Evolutionary conservation across 2,113 vertebrate genomes (phyloP), one percentile per base, ranked within the genome.

Genomic region (Scytalopus superciliaris): DNA sequence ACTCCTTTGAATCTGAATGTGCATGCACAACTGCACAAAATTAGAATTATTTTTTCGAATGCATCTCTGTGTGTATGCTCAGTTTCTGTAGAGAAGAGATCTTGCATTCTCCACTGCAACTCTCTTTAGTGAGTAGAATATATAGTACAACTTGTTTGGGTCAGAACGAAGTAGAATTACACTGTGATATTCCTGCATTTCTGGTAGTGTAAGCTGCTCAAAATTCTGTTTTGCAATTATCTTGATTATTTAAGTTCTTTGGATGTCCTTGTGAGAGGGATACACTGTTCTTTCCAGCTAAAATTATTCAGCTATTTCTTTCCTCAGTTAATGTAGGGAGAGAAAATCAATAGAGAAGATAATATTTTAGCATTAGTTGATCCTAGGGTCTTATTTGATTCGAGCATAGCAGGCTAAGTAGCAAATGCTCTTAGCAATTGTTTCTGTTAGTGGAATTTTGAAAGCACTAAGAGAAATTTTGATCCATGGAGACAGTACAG

Each of bases 361-460:
- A 86, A 81, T 92, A 94, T 96, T 94, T 94, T 96, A 96, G 84
- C 93, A 93, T 96, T 93, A 97, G 87, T 96, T 96, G 93, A 93
- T 96, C 93, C 90, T 82, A 62, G 22, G 75, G 94, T 95, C 94
- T 93, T 76, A 89, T 40, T 95, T 94, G 90, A 92, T 96, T 94
- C 84, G 69, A 95, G 89, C 35, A 2, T 90, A 56, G 88, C 86
- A 85, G 88, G 62, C 85, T 93, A 96, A 96, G 92, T 92, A 95
- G 93, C 59, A 91, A 97, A 94, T 96, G 94, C 96, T 96, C 91
- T 96, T 94, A 97, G 94, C 96, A 96, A 92, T 97, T 96, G 96
- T 96, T 96, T 95, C 94, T 96, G 84, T 94, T 95, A 92, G 93
- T 90, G 86, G 94, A 94, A 95, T 97, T 97, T 89, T 94, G 94